A percentile compares a stretch with the other conserved stretches of the same genome.
Evolutionary conservation across 2,797 vertebrate species (phyloP).

Genomic region (Stomatorhinus walkeri): DNA sequence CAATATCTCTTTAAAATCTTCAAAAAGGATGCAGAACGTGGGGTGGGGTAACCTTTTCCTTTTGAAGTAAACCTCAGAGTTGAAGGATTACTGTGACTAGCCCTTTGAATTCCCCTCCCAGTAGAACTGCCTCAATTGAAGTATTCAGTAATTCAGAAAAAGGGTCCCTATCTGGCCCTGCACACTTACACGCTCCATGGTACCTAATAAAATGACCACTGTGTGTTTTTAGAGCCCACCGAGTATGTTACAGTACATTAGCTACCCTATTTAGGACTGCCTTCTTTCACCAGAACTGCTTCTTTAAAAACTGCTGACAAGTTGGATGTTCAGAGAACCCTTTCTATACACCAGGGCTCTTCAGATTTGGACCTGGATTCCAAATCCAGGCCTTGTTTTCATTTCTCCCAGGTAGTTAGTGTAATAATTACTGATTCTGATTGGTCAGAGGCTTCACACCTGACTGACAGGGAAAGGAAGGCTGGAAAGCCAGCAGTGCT

Average conservation of each 20-base stretch:
- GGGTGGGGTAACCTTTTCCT: constrained; percentile 41
- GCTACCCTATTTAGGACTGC: neutral
- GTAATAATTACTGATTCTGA: too few relatives aligned
- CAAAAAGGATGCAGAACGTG: constrained; percentile 53
- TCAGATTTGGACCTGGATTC: too few relatives aligned
- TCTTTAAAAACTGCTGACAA: neutral
- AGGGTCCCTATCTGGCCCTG: neutral
- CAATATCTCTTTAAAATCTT: constrained; percentile 62
- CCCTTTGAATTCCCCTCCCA: constrained; percentile 41
- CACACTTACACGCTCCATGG: neutral
- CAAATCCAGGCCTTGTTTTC: too few relatives aligned
- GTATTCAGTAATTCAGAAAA: neutral
- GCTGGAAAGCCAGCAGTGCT: too few relatives aligned
- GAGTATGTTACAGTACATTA: neutral
- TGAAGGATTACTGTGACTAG: constrained; percentile 44
- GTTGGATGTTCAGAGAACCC: neutral
- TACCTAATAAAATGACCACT: neutral
- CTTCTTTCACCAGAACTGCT: neutral
- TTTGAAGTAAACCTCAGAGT: constrained; percentile 64
- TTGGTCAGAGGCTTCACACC: too few relatives aligned
- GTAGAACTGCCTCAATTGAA: neutral
- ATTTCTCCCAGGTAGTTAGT: too few relatives aligned
- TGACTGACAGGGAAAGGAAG: too few relatives aligned
- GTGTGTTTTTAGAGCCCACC: neutral
- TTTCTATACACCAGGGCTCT: neutral